Base-by-base conservation (phyloP, 2,797 vertebrate genomes). In the Serranus cabrilla region DNA sequence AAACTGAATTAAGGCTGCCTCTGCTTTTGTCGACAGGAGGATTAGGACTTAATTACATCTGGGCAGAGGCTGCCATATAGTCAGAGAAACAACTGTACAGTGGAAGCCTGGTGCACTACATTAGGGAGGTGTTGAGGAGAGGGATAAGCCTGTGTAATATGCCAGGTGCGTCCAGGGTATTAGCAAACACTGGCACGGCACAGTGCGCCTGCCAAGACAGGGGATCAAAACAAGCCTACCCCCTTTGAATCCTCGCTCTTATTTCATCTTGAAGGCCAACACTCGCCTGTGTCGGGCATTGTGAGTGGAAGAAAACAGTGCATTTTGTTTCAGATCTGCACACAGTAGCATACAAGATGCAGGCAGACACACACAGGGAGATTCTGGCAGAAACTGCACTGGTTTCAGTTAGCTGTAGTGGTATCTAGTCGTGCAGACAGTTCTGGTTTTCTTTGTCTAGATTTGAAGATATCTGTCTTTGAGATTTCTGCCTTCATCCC, bases 101-200 rank as follows among this genome's bases (percentile, higher is more conserved):
- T 65, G 67, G 63, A 70, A 74, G 82, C 49, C 47, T n/a, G n/a
- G 60, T 5, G 61, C 71, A 25, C 76, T 64, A 49, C 86, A 91
- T 90, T 86, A 84, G 78, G 71, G 84, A 89, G 84, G 89, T 80
- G 90, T 89, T 90, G 90, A 90, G 84, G 82, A 88, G 56, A 67
- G 82, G 85, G 89, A 89, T 91, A 89, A 93, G 82, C 82, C 71
- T 71, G 81, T 83, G 85, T 93, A 90, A 91, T 90, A 90, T 89
- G 81, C 88, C 91, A 93, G 91, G 92, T 92, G 91, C 27, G 52
- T 86, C 69, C 39, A 59, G 84, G 86, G 85, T 88, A 87, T 92
- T 89, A 84, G 76, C 65, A 81, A 84, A 87, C 81, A 74, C 83
- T 87, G 84, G 85, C 85, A 87, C 37, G 50, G 74, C 75, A 62